Evolutionary conservation across 1,140 invertebrate genomes (phyloP), one percentile per base, ranked within the genome.

Genomic region (Heterodera schachtii): DNA sequence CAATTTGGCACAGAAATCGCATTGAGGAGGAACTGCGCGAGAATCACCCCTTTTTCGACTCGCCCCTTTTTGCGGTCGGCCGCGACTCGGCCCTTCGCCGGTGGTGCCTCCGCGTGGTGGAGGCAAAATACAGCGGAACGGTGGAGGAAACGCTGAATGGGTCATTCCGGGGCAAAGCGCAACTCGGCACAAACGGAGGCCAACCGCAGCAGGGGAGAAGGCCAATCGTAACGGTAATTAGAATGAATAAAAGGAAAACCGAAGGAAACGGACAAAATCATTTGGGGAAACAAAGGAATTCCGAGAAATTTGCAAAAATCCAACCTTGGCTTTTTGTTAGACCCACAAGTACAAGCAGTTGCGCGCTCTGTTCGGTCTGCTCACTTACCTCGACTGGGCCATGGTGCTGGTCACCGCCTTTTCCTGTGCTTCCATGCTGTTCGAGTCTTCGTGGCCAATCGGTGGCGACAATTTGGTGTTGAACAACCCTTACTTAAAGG

Each of bases 21-120:
- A 90, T 90, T 46, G 88, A 90, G 81, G 89, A 98, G 91, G 98
- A 99, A 91, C 91, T 99, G 52, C 91, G 97, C 73, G 98, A 99
- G 91, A 99, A 99, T 91, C 98, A 99, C 92, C 98, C 98, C 0
- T 94, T 96, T 84, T 99, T 99, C 90, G 98, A 99, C 90, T 98
- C 96, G 0, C 98, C 98, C 1, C 92, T 86, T 6, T 99, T 44
- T 96, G 98, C 90, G 76, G 95, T 99, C 67, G 96, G 97, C 3
- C 92, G 98, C 9, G 97, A 99, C 90, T 90, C 86, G 8, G 73
- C 81, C 57, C 96, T 99, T 90, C 92, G 97, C 16, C 95, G 96
- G 91, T 93, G 97, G 41, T 99, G 97, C 90, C 95, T 98, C 89
- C 92, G 94, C 78, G 94, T 99, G 67, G 97, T 99, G 0, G 96